phyloP scores from a whole-genome alignment of 2,888 invertebrate genomes.

The Capitulum mitella region DNA sequence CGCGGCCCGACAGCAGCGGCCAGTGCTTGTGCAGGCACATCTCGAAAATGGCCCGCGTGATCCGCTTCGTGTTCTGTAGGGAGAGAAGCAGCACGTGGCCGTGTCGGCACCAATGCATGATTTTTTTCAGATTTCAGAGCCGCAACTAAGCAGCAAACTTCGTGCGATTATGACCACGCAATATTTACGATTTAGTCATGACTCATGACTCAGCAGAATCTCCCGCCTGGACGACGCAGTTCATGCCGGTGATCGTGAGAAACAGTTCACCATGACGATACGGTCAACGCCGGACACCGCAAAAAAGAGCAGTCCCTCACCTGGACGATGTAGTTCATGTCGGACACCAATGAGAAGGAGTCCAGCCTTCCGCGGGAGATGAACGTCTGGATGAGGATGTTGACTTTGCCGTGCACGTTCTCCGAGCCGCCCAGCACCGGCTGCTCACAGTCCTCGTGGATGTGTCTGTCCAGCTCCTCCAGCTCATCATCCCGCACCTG shows the following conservation, averaged over 20 bases:
- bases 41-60: conserved; percentile 87
- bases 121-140: no score
- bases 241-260: no score
- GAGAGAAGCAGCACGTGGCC: no score
- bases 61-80: conserved; percentile 77
- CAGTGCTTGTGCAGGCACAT: conserved; percentile 83
- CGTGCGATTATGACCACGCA: no score
- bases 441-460: conserved; percentile 65
- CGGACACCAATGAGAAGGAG: conserved; percentile 78
- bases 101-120: no score
- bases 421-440: conserved; percentile 74
- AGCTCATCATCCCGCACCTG: conserved; percentile 91
- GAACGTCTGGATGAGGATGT: conserved; percentile 84
- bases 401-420: conserved; percentile 88
- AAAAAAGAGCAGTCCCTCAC: no score
- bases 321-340: conserved; percentile 81
- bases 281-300: no score
- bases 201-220: no score
- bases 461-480: conserved; percentile 73
- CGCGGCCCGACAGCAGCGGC: conserved; percentile 75
- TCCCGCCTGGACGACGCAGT: no score
- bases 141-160: no score
- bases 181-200: no score
- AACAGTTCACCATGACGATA: no score
- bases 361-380: conserved; percentile 73